Evolutionary conservation across 1,140 invertebrate genomes (phyloP).

Genomic region (Drosophila serrata): DNA sequence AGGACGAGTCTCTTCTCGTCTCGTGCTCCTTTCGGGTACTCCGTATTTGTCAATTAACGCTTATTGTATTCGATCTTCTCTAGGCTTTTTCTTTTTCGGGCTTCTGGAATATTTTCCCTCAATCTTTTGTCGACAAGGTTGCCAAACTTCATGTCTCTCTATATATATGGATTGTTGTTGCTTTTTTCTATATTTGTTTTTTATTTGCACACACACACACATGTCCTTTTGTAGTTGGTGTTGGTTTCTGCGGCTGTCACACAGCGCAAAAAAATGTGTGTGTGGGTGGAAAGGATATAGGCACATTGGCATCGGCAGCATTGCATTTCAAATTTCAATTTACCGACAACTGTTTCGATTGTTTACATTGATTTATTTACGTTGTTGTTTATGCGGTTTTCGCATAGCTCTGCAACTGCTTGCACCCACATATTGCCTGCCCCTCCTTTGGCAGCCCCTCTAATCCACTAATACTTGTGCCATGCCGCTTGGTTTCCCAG

Average conservation of each 20-base stretch:
- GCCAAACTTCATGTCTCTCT: conserved; percentile 34
- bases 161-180: conserved; percentile 5
- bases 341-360: conserved; percentile 83
- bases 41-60: conserved; percentile 71
- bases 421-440: conserved; percentile 14
- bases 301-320: conserved; percentile 36
- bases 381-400: conserved; percentile 80
- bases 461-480: conserved; percentile 77
- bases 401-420: conserved; percentile 10
- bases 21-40: neutral
- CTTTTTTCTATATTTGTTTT: conserved; percentile 1
- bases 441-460: conserved; percentile 32
- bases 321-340: conserved; percentile 83
- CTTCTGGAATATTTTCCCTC: conserved; percentile 1
- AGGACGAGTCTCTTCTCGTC: neutral
- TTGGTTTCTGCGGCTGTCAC: conserved; percentile 40
- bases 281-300: conserved; percentile 22
- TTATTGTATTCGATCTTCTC: conserved; percentile 38
- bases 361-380: conserved; percentile 84
- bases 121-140: conserved; percentile 20
- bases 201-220: conserved; percentile 20
- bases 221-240: conserved; percentile 28
- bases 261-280: conserved; percentile 12
- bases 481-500: conserved; percentile 64
- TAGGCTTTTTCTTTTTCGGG: conserved; percentile 1